A percentile compares a stretch with the other conserved stretches of the same genome.
These are phyloP conservation scores for Manduca sexta DNA, from an alignment of 1,140 invertebrate species.

Conservation along the genomic window DNA sequence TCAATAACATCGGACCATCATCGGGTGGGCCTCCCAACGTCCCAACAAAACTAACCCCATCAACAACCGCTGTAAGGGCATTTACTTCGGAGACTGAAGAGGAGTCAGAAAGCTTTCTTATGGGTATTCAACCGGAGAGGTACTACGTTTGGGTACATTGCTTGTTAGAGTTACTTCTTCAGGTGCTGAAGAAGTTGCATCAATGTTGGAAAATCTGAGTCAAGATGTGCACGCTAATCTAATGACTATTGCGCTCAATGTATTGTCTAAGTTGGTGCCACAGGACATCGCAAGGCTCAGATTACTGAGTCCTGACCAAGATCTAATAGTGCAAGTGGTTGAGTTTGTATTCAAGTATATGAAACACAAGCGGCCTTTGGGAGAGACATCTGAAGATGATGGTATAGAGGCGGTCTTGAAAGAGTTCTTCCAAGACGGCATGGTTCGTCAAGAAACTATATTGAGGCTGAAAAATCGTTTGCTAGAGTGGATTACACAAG, in stretches of 20 bases:
- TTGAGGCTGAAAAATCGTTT: constrained; percentile 41
- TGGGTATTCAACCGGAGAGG: constrained; percentile 56
- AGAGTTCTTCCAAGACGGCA: constrained; percentile 63
- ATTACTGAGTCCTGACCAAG: constrained; percentile 53
- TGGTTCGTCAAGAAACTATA: constrained; percentile 47
- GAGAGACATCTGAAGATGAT: constrained; percentile 42
- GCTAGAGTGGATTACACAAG: constrained; percentile 33
- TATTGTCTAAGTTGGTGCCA: constrained; percentile 45
- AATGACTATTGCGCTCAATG: constrained; percentile 53
- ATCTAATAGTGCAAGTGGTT: constrained; percentile 53
- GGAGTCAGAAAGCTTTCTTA: constrained; percentile 24
- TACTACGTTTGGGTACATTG: constrained; percentile 44
- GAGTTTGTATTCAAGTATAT: constrained; percentile 61
- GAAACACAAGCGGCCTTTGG: constrained; percentile 50
- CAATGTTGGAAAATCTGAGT: constrained; percentile 47
- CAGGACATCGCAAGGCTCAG: constrained; percentile 44
- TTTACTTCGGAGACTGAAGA: constrained; percentile 35
- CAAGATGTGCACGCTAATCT: constrained; percentile 49
- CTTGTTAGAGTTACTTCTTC: constrained; percentile 44
- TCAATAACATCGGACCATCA: constrained; percentile 41
- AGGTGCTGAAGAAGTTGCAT: constrained; percentile 46
- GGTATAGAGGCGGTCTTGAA: constrained; percentile 47
- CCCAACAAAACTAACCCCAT: constrained; percentile 32
- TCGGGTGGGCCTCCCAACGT: constrained; percentile 31
- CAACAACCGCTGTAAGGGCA: constrained; percentile 20